Evolutionary conservation across 2,113 vertebrate genomes (phyloP), one percentile per base, ranked within the genome.

Genomic region (Artemisiospiza belli): DNA sequence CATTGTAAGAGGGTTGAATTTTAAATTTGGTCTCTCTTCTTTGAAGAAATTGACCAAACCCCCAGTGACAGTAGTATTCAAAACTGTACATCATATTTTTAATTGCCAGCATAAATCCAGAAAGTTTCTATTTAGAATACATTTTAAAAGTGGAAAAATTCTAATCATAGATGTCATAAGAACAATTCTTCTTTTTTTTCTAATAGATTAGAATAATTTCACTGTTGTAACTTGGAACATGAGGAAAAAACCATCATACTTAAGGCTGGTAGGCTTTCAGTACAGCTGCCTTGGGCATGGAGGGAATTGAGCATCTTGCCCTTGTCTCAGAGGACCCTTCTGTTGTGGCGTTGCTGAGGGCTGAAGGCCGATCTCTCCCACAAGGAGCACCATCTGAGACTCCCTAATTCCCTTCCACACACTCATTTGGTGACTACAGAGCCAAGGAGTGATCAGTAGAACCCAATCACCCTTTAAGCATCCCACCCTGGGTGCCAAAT

Each of bases 91-190:
- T 87, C 77, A 21, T 44, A 62, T 75, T 85, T 94, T 94, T 92
- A 94, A 94, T 92, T 96, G 44, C 70, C 47, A 75, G 33, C 43
- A 82, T 83, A 86, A 86, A 97, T 95, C 94, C 58, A 91, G 55
- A 92, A 81, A 27, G 47, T 85, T 96, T 87, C 16, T 55, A 7
- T 84, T 89, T 90, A 62, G 25, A 25, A 51, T 90, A 16, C 44
- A 73, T 81, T 93, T 51, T 10, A 55, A 41, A 81, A 93, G 61
- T 25, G 3, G 22, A 93, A 70, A 83, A 75, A 83, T 78, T 87
- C 15, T 73, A 80, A 35, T 81, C 13, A 81, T 57, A 58, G 84
- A n/a, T 8, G 13, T 87, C 31, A 76, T 57, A 10, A 95, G 46
- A 37, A 11, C 8, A 89, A 67, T 92, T 68, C 39, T 1, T 28